These are phyloP conservation scores for Amiota communis DNA, from an alignment of 2,888 invertebrate species.

Conservation along the genomic window DNA sequence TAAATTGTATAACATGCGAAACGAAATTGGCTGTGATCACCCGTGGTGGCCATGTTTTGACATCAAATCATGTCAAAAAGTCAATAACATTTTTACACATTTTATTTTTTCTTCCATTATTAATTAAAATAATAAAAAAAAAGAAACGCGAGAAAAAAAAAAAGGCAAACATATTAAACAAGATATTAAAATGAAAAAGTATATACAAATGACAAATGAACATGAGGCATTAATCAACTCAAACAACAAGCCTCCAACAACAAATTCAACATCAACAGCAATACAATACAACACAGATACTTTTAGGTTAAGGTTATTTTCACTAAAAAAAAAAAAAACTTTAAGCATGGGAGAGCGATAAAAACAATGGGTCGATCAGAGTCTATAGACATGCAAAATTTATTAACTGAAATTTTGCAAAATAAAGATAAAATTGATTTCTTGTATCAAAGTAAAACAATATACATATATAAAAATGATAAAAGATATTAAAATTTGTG, in stretches of 20 bases:
- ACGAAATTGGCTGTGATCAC: not conserved
- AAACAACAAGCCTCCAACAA: not conserved
- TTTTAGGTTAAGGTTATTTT: constrained; percentile 33
- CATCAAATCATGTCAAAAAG: constrained; percentile 4
- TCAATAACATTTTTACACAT: constrained; percentile 17
- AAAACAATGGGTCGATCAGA: not conserved
- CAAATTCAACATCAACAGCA: not conserved
- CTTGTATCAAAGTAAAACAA: not conserved
- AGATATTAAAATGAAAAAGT: constrained; percentile 22
- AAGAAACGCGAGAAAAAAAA: not conserved
- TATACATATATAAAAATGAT: too few relatives aligned
- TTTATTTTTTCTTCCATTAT: not conserved
- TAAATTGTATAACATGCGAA: not conserved
- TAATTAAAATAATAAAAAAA: too few relatives aligned
- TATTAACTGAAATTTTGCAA: not conserved
- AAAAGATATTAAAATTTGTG: not conserved
- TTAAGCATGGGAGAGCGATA: not conserved
- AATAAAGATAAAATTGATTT: not conserved
- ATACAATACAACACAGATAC: not conserved
- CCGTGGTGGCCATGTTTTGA: not conserved
- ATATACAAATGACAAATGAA: constrained; percentile 11
- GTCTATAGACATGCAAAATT: not conserved
- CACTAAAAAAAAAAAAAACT: constrained; percentile 12
- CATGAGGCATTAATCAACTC: constrained; percentile 14
- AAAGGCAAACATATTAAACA: constrained; percentile 9